Evolutionary conservation across 2,113 vertebrate genomes (phyloP).

Genomic region (Cyphomyrus plagiostoma): DNA sequence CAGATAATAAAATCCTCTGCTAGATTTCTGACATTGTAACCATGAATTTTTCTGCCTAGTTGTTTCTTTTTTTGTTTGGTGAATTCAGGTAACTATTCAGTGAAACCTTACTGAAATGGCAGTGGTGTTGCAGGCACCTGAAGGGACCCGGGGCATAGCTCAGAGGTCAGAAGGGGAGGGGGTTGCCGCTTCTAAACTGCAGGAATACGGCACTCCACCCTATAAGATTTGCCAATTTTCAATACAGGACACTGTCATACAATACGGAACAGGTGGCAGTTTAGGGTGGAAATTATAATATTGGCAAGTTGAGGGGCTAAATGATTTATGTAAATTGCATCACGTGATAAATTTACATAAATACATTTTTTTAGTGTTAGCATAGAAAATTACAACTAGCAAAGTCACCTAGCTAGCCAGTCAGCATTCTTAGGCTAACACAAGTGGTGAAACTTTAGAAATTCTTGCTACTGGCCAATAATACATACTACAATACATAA

Average conservation of each 20-base stretch:
- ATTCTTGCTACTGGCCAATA: not conserved
- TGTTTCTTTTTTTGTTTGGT: not conserved
- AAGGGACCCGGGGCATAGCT: not conserved
- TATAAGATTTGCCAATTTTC: not conserved
- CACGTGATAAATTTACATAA: not conserved
- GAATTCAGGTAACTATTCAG: not conserved
- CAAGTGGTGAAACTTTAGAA: not conserved
- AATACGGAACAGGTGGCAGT: not conserved
- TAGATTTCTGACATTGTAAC: not conserved
- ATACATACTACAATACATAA: not conserved
- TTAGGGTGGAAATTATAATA: not conserved
- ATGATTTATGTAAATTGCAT: not conserved
- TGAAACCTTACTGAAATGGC: not conserved
- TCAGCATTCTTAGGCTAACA: not conserved
- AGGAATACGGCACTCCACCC: not conserved
- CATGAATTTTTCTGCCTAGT: not conserved
- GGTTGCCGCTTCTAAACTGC: not conserved
- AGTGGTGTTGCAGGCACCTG: not conserved
- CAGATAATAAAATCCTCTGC: not conserved
- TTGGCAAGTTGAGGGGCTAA: not conserved
- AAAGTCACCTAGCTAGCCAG: not conserved
- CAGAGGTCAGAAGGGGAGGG: not conserved
- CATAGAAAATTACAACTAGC: not conserved
- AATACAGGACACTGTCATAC: not conserved
- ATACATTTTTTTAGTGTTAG: not conserved